Conservation (phyloP, 2,888 invertebrate genomes). For the Rutpela maculata region DNA sequence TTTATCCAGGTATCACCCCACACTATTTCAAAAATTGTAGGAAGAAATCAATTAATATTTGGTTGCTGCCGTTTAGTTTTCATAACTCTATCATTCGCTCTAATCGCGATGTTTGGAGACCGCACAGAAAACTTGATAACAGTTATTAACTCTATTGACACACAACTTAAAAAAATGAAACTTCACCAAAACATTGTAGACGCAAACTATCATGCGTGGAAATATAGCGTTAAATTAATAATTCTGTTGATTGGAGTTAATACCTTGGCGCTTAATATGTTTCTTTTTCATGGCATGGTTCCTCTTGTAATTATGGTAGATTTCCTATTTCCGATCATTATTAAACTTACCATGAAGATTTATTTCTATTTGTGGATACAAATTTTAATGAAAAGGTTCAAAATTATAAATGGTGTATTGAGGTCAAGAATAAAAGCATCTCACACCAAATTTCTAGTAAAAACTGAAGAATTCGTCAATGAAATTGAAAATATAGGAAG, state of each 20-base stretch:
- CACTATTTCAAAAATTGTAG: not conserved
- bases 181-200: not conserved
- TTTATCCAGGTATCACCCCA: not conserved
- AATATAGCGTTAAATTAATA: not conserved
- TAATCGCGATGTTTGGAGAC: not conserved
- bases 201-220: not conserved
- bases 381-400: not conserved
- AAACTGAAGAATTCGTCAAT: not conserved
- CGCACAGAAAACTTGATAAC: not conserved
- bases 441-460: not conserved
- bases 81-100: not conserved
- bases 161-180: not conserved
- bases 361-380: not conserved
- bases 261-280: not conserved
- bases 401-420: not conserved
- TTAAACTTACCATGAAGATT: not conserved
- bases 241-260: not conserved
- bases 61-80: not conserved
- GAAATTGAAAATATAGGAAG: conserved; percentile 1
- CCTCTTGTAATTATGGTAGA: not conserved
- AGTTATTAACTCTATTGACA: not conserved
- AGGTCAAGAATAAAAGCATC: not conserved
- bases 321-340: not conserved
- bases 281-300: not conserved
- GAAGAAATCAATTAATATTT: not conserved